Evolutionary conservation across 2,113 vertebrate species (phyloP), one percentile per base, ranked within the genome.

Genomic region (Cinclus mexicanus): DNA sequence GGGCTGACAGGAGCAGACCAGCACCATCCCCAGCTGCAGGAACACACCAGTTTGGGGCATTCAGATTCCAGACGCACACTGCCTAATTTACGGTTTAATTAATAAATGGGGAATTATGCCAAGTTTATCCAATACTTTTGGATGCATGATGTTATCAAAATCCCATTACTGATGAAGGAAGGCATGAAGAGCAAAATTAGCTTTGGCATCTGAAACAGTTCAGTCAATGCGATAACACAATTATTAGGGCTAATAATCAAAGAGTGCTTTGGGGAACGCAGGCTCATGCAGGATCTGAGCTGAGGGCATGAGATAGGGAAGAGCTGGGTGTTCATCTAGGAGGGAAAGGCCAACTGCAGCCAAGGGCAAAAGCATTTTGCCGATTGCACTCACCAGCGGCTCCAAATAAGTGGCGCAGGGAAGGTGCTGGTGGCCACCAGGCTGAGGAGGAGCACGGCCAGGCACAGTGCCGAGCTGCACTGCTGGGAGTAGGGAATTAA

Each of bases 201-300:
- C 86, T 86, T 90, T 87, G 86, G 87, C 93, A 93, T 80, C 89
- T 94, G 94, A 94, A 88, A 87, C 91, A 52, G 91, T 71, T 80
- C 80, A 85, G 88, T 83, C 52, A 8, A 72, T 70, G 89, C 0
- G 18, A 83, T 94, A 94, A 94, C 76, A 82, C 84, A 71, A 86
- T 96, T 95, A 96, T 95, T 97, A 90, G 90, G 90, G 87, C 81
- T 90, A 89, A 94, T 93, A 89, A 94, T 83, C 95, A 86, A 95
- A 83, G 49, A 60, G 71, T 12, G 22, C 93, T 89, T 95, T 41
- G 77, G 90, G 86, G 84, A 93, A 50, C 0, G 0, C 1, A 2
- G 33, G 69, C 87, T 86, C 44, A 1, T 0, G 13, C 2, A 9
- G 74, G 41, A 87, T 69, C 75, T 0, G 24, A 78, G 57, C 64